Conservation (phyloP, 2,113 vertebrate species). For the Merops nubicus region DNA sequence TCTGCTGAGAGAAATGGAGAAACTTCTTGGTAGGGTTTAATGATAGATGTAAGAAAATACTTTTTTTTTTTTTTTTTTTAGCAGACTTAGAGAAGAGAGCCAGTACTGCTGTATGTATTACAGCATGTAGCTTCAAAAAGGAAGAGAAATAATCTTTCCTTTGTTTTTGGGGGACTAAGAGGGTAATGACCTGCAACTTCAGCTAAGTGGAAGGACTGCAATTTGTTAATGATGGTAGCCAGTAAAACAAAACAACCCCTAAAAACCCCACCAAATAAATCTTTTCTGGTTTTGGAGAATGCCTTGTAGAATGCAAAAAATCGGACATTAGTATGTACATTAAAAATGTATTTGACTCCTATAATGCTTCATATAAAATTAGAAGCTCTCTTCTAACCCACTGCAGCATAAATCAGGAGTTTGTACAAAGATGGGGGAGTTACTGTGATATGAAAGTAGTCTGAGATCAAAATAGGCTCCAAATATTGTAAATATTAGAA, state of each 20-base stretch:
- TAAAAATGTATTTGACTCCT: background rate
- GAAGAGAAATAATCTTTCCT: background rate
- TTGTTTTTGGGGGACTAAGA: background rate
- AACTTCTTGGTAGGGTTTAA: background rate
- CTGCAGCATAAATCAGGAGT: background rate
- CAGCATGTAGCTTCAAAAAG: background rate
- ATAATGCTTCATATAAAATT: background rate
- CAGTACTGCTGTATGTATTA: background rate
- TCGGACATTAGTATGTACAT: background rate
- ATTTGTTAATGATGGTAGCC: background rate
- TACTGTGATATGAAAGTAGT: background rate
- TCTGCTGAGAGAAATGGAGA: background rate
- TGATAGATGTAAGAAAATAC: background rate
- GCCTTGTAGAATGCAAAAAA: background rate
- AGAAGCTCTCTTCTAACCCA: background rate
- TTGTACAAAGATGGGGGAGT: background rate
- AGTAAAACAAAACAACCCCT: background rate
- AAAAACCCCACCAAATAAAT: background rate
- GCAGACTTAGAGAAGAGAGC: background rate
- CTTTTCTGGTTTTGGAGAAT: background rate
- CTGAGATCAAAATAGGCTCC: background rate
- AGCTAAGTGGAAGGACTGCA: background rate
- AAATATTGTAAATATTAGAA: conserved; percentile 37
- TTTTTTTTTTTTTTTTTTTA: background rate
- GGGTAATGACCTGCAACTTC: background rate